These are phyloP conservation scores for Upupa epops DNA, from an alignment of 2,113 vertebrate species.

Conservation along the genomic window DNA sequence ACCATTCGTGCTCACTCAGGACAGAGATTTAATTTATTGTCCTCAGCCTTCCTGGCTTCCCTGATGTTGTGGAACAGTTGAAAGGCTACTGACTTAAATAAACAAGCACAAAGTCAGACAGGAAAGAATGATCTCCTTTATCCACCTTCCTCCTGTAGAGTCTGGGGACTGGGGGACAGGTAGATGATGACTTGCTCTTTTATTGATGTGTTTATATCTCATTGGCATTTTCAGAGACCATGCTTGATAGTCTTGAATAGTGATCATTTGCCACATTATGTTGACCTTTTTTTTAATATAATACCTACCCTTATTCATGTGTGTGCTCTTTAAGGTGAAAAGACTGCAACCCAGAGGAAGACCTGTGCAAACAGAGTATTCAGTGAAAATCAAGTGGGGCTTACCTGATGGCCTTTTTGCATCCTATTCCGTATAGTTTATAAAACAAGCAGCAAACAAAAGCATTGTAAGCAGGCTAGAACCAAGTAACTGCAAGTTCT, in stretches of 20 bases:
- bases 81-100: background rate
- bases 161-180: background rate
- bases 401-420: background rate
- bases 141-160: background rate
- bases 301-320: background rate
- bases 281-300: background rate
- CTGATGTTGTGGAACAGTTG: background rate
- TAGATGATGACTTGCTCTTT: background rate
- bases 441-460: background rate
- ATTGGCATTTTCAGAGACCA: background rate
- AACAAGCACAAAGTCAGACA: background rate
- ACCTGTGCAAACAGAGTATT: background rate
- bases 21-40: background rate
- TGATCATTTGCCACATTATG: background rate
- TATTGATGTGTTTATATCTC: background rate
- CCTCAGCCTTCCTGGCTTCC: background rate
- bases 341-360: background rate
- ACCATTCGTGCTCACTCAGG: background rate
- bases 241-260: background rate
- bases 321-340: background rate
- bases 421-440: background rate
- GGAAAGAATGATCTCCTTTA: background rate
- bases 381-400: background rate
- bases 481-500: background rate
- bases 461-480: background rate